Conservation (phyloP, 2,113 vertebrate species). For the Hippolais icterina region DNA sequence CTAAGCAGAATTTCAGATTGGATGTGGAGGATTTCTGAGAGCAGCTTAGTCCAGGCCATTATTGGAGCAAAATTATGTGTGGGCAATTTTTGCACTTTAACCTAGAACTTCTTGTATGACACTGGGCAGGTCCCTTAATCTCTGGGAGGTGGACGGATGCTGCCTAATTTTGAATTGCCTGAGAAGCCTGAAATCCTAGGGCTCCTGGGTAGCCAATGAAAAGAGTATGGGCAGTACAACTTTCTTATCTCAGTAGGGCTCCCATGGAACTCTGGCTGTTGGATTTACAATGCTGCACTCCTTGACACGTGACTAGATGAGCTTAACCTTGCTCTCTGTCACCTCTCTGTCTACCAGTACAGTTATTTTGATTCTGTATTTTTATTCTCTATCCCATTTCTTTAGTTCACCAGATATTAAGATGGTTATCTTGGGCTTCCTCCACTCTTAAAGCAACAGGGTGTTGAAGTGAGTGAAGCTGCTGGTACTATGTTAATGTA, state of each 20-base stretch:
- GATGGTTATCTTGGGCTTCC: fast-evolving
- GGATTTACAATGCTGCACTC: neutral
- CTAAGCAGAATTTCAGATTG: neutral
- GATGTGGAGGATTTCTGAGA: neutral
- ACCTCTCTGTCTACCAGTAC: neutral
- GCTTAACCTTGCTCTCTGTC: neutral
- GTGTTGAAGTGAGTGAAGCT: neutral
- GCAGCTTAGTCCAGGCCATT: neutral
- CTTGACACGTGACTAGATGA: fast-evolving
- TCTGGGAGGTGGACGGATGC: neutral
- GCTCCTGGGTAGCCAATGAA: neutral
- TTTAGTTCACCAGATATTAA: neutral
- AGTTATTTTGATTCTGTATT: neutral
- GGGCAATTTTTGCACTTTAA: neutral
- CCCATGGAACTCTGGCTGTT: neutral
- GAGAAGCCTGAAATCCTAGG: neutral
- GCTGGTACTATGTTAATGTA: neutral
- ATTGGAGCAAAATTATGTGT: neutral
- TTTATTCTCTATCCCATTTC: neutral
- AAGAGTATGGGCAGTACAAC: neutral
- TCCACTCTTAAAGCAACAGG: neutral
- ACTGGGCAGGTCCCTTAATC: neutral
- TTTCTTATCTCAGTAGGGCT: neutral
- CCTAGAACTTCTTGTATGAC: neutral
- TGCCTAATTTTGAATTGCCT: neutral